These are phyloP conservation scores for Orthosia gracilis DNA, from an alignment of 2,888 invertebrate species.

Conservation along the genomic window DNA sequence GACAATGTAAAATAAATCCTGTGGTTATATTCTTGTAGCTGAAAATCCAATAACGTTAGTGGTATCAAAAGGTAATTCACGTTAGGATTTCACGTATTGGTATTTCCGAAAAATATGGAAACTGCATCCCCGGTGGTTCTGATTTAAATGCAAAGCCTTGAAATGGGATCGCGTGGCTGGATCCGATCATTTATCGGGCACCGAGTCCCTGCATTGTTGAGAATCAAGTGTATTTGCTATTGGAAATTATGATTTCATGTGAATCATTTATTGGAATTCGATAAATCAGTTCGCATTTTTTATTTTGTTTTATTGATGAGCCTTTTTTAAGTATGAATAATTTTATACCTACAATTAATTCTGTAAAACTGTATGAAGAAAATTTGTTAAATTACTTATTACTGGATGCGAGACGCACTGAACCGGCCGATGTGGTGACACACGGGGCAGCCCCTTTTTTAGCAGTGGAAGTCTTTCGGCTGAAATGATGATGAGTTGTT, in stretches of 20 bases:
- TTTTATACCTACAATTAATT: too few species aligned
- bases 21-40: not conserved
- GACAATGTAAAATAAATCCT: conserved; percentile 15
- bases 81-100: conserved; percentile 47
- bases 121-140: conserved; percentile 78
- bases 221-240: conserved; percentile 65
- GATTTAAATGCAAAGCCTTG: conserved; percentile 84
- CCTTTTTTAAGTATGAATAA: not conserved
- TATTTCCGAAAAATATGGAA: conserved; percentile 78
- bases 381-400: too few species aligned
- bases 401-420: too few species aligned
- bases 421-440: too few species aligned
- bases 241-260: conserved; percentile 63
- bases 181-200: conserved; percentile 78
- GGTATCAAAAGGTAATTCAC: conserved; percentile 42
- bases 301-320: not conserved
- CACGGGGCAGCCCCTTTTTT: too few species aligned
- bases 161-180: conserved; percentile 76
- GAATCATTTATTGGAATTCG: conserved; percentile 41
- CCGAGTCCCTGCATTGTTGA: conserved; percentile 72
- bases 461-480: too few species aligned
- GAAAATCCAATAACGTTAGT: conserved; percentile 38
- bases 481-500: too few species aligned
- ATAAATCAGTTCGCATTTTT: conserved; percentile 17
- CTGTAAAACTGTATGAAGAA: too few species aligned